Evolutionary conservation across 1,140 invertebrate species (phyloP), one percentile per base, ranked within the genome.

Genomic region (Microplitis demolitor): DNA sequence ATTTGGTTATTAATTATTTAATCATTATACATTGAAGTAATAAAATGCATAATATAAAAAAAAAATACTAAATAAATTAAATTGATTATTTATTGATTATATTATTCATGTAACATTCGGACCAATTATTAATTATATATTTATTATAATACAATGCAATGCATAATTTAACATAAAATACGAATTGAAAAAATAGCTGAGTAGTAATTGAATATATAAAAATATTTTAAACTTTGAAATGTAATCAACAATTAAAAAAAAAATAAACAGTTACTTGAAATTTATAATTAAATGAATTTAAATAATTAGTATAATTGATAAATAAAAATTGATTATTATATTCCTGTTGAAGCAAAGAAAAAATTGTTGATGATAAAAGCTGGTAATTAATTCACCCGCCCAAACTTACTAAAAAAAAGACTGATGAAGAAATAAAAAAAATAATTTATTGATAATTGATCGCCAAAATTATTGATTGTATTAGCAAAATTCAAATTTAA

Each of bases 21-120:
- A 81, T 72, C 39, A 11, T 45, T 6, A 24, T 24, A 24, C 2
- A 24, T 24, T 45, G 11, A 45, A 8, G 11, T 45, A 45, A 45
- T 8, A 73, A 24, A 77, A 77, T 72, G 73, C 69, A 69, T 77
- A 78, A 80, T 78, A 69, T 77, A 74, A 81, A 82, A 80, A 82
- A 80, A 79, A 82, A 83, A 76, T 3, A 45, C 6, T 45, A 45
- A 45, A 45, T 45, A 45, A 45, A 45, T 45, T 24, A 45, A 45
- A 81, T 78, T 78, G 77, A 81, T 79, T 82, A 84, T 82, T 82
- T 85, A 82, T 82, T 83, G 61, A 58, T 63, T 53, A 66, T 75
- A 63, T 71, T 71, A 63, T 51, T 60, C 24, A 31, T 62, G 14
- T 51, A 45, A 75, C 71, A 64, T 61, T 75, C 71, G 54, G 66